Conservation (phyloP, 1,140 invertebrate species). For the Zaprionus vittiger region DNA sequence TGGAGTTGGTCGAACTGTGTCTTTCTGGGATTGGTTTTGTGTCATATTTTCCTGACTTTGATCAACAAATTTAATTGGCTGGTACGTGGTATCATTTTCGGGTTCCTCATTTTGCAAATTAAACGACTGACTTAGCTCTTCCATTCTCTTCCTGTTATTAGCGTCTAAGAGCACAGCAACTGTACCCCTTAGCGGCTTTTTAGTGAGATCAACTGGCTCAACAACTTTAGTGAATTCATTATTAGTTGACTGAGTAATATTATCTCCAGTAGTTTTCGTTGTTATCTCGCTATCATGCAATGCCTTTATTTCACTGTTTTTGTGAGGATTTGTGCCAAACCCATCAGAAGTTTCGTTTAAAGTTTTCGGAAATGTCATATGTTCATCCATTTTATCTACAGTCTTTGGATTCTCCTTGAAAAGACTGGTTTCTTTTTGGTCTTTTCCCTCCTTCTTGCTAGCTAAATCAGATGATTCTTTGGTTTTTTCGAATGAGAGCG, state of each 20-base stretch:
- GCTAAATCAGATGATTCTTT: neutral
- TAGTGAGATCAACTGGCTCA: neutral
- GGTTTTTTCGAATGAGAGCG: neutral
- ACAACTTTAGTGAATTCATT: neutral
- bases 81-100: neutral
- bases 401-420: neutral
- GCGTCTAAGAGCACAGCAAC: slow-evolving; percentile 4
- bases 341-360: neutral
- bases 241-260: neutral
- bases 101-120: neutral
- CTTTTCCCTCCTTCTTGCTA: neutral
- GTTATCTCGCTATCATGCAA: neutral
- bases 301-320: neutral
- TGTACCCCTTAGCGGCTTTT: slow-evolving; percentile 11
- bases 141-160: neutral
- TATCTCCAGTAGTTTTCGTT: neutral
- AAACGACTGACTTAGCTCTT: neutral
- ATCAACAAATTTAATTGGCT: neutral
- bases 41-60: neutral
- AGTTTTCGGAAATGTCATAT: neutral
- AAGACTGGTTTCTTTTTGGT: neutral
- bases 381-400: neutral
- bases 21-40: neutral
- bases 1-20: neutral
- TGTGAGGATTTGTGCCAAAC: neutral